A percentile compares a stretch with the other conserved stretches of the same genome.
Conservation (phyloP, 2,888 invertebrate species). For the Calephelis perditalis region DNA sequence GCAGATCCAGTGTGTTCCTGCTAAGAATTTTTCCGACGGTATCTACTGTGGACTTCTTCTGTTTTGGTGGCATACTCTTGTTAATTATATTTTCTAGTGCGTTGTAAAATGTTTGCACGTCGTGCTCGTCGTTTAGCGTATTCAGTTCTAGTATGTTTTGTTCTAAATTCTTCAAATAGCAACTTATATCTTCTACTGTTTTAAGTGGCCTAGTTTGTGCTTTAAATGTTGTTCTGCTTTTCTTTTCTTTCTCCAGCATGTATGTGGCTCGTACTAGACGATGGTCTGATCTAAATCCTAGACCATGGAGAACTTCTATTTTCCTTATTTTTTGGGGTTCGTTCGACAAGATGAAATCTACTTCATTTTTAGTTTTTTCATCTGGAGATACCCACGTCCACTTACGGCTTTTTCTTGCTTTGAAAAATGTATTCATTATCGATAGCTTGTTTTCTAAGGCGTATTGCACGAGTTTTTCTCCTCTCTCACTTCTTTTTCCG, state of each 20-base stretch:
- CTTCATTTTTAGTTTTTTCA: conserved; percentile 13
- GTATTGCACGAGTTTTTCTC: conserved; percentile 18
- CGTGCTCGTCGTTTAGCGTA: not conserved
- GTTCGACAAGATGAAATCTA: conserved; percentile 19
- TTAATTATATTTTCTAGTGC: conserved; percentile 17
- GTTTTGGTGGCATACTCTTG: conserved; percentile 15
- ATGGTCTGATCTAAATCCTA: not conserved
- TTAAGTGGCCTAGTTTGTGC: conserved; percentile 10
- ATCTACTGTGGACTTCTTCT: conserved; percentile 11
- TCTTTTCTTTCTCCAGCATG: conserved; percentile 1
- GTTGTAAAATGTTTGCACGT: conserved; percentile 18
- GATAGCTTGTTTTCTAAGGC: conserved; percentile 17
- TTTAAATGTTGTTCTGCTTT: conserved; percentile 18
- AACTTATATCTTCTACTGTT: conserved; percentile 15
- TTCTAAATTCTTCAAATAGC: conserved; percentile 13
- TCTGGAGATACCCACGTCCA: conserved; percentile 20
- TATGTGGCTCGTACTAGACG: not conserved
- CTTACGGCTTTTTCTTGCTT: conserved; percentile 15
- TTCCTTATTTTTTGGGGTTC: conserved; percentile 13
- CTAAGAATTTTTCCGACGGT: conserved; percentile 15
- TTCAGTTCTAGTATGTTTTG: conserved; percentile 15
- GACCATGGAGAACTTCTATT: not conserved
- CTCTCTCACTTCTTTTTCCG: conserved; percentile 24
- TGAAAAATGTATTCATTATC: not conserved
- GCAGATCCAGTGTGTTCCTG: conserved; percentile 12